phyloP scores from a whole-genome alignment of 2,113 vertebrate species.

The cattle (Bos taurus) region ARS-UCD2.0 NC_037337.1:95964501-95965000 shows the following conservation, averaged over 20 bases:
- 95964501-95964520: background rate
- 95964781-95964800: background rate
- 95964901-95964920: background rate
- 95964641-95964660: background rate
- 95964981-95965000: background rate
- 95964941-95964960: background rate
- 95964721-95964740: background rate
- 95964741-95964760: background rate
- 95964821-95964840: background rate
- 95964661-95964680: background rate
- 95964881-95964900: background rate
- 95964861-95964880: background rate
- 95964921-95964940: background rate
- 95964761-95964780: background rate
- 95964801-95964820: background rate
- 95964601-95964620: background rate
- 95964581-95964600: background rate
- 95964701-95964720: background rate
- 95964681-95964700: background rate
- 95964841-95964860: background rate
- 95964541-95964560: background rate
- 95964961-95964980: background rate
- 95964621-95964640: background rate
- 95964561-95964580: background rate
- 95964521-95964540: background rate